Evolutionary conservation across 2,888 invertebrate genomes (phyloP).

Genomic region (Troglohyphantes excavatus): DNA sequence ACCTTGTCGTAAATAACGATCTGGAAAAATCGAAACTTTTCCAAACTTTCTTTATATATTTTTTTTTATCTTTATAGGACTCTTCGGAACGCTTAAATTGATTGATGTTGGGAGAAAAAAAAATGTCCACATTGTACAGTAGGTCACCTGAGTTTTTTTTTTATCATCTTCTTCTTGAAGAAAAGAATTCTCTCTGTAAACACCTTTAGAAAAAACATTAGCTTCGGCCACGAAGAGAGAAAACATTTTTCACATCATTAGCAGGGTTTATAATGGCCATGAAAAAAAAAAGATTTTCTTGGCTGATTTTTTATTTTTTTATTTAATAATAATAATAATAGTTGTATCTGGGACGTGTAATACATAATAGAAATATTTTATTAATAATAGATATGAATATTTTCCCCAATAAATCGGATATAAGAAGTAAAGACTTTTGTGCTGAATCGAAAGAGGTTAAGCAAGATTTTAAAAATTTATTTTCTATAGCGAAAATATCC

Average conservation of each 20-base stretch:
- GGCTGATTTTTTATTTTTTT: not conserved
- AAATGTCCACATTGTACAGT: conserved; percentile 7
- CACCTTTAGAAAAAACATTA: conserved; percentile 46
- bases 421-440: no score
- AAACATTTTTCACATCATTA: conserved; percentile 59
- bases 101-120: conserved; percentile 38
- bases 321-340: not conserved
- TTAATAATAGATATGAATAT: not conserved
- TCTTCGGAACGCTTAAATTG: conserved; percentile 59
- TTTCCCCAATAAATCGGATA: no score
- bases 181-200: conserved; percentile 32
- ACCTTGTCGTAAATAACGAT: conserved; percentile 58
- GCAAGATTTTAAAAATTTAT: no score
- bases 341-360: not conserved
- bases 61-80: conserved; percentile 36
- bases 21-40: conserved; percentile 43
- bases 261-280: conserved; percentile 51
- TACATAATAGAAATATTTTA: not conserved
- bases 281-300: conserved; percentile 2
- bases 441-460: no score
- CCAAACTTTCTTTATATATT: conserved; percentile 6
- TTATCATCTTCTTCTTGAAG: not conserved
- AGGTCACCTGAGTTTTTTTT: conserved; percentile 45
- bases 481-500: no score
- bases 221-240: conserved; percentile 24